Conservation (phyloP, 2,888 invertebrate genomes). For the Fragum fragum region DNA sequence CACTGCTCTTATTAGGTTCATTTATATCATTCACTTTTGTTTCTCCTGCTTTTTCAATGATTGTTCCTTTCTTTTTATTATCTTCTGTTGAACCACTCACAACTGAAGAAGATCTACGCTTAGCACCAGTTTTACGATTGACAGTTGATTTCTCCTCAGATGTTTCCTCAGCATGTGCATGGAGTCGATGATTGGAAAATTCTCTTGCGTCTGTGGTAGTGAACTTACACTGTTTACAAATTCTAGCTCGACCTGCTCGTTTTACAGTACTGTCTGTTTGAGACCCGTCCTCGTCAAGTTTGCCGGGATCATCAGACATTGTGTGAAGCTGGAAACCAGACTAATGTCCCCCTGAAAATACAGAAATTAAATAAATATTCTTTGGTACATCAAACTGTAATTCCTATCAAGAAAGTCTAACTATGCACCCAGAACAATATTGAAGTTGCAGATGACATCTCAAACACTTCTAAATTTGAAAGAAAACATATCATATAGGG, state of each 20-base stretch:
- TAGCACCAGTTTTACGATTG: slow-evolving; percentile 45
- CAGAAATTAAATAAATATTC: background rate
- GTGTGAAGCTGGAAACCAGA: slow-evolving; percentile 46
- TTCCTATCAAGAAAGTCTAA: too few species aligned
- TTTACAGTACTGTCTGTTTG: slow-evolving; percentile 51
- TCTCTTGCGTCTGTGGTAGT: slow-evolving; percentile 79
- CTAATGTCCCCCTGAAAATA: slow-evolving; percentile 58
- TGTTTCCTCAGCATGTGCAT: slow-evolving; percentile 76
- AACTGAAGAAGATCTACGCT: slow-evolving; percentile 55
- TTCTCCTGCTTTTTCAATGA: slow-evolving; percentile 3
- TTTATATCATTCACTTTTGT: slow-evolving; percentile 3
- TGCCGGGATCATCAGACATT: slow-evolving; percentile 66
- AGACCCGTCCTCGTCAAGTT: slow-evolving; percentile 56
- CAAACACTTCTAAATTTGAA: too few species aligned
- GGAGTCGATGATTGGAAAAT: slow-evolving; percentile 79
- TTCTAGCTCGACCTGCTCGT: slow-evolving; percentile 73
- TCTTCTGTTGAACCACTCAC: slow-evolving; percentile 33
- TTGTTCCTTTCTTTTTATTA: slow-evolving; percentile 15
- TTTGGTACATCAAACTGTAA: background rate
- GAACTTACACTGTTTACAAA: slow-evolving; percentile 81
- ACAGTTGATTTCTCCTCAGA: slow-evolving; percentile 46
- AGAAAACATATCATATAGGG: too few species aligned
- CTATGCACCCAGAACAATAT: too few species aligned
- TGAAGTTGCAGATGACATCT: too few species aligned
- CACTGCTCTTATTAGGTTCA: background rate